Evolutionary conservation across 2,888 invertebrate species (phyloP).

Genomic region (Mythimna loreyi): DNA sequence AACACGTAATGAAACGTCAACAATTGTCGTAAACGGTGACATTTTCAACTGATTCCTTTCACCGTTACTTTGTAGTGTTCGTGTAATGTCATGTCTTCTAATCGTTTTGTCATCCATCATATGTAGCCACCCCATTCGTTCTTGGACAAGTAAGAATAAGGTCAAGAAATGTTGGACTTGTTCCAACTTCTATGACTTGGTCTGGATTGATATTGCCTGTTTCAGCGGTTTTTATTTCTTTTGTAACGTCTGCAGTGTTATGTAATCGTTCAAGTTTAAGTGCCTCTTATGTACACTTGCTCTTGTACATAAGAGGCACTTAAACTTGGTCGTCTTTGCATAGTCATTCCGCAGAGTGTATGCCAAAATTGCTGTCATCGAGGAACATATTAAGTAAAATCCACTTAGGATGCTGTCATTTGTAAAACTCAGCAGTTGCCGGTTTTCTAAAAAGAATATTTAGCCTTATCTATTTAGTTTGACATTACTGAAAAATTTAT

Average conservation of each 20-base stretch:
- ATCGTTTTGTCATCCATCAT: constrained; percentile 24
- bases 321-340: not conserved
- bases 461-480: no score
- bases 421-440: no score
- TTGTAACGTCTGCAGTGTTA: constrained; percentile 32
- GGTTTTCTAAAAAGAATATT: no score
- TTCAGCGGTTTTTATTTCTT: constrained; percentile 27
- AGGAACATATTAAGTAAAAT: not conserved
- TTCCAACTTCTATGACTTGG: constrained; percentile 40
- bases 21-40: constrained; percentile 9
- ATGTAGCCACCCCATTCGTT: constrained; percentile 27
- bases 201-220: constrained; percentile 36
- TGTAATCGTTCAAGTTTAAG: constrained; percentile 14
- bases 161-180: constrained; percentile 36
- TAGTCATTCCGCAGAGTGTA: not conserved
- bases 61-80: constrained; percentile 8
- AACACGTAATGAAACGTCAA: constrained; percentile 20
- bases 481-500: no score
- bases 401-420: not conserved
- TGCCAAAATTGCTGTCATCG: not conserved
- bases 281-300: not conserved
- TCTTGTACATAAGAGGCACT: no score
- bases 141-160: constrained; percentile 33
- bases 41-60: constrained; percentile 27
- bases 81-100: constrained; percentile 25